Evolutionary conservation across 2,888 invertebrate species (phyloP).

Genomic region (Tricholauxania praeusta): DNA sequence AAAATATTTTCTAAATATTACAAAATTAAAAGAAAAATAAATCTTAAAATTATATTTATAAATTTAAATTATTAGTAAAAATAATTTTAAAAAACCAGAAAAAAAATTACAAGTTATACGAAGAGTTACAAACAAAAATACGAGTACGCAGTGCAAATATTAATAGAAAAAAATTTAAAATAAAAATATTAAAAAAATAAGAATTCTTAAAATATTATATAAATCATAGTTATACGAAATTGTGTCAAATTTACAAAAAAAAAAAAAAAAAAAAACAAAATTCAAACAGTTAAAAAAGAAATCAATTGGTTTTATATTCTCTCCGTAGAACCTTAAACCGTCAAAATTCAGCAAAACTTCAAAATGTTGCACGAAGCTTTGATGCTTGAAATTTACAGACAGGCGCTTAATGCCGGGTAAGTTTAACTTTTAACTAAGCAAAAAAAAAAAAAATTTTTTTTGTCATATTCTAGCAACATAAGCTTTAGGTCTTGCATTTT

Average conservation of each 20-base stretch:
- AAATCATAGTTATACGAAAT: conserved; percentile 14
- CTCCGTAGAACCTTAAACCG: conserved; percentile 24
- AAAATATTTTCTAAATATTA: not conserved
- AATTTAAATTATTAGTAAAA: conserved; percentile 51
- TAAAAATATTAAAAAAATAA: conserved; percentile 42
- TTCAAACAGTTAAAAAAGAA: not conserved
- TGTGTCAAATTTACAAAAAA: conserved; percentile 31
- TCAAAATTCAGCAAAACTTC: conserved; percentile 60
- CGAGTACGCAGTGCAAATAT: conserved; percentile 61
- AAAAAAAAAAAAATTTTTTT: not conserved
- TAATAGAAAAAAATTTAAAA: conserved; percentile 40
- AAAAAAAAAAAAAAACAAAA: not conserved
- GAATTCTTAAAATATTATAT: conserved; percentile 17
- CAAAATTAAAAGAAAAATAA: conserved; percentile 44
- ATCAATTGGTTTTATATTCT: too few relatives aligned
- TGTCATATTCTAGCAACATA: too few relatives aligned
- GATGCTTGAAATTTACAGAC: conserved; percentile 67
- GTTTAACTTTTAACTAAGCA: conserved; percentile 38
- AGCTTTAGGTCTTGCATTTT: not conserved
- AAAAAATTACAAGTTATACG: conserved; percentile 53
- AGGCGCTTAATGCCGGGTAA: conserved; percentile 67
- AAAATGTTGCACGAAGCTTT: conserved; percentile 67
- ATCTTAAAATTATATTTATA: conserved; percentile 40
- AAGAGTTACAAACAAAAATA: conserved; percentile 52
- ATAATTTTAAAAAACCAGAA: conserved; percentile 45